These are phyloP conservation scores for Scomber japonicus DNA, from an alignment of 2,113 vertebrate genomes.

Conservation along the genomic window DNA sequence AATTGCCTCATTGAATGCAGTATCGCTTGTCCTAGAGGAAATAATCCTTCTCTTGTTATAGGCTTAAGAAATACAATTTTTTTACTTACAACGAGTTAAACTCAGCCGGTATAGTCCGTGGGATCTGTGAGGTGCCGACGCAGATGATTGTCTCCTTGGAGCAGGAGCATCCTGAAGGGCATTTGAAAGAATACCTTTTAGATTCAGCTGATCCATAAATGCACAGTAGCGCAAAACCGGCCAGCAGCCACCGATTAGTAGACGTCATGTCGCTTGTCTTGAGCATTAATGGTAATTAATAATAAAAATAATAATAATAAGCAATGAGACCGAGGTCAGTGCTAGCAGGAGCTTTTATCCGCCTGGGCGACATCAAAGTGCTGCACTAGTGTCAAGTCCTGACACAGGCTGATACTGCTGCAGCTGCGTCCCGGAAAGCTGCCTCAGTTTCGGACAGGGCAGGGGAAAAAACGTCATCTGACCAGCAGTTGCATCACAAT, in stretches of 20 bases:
- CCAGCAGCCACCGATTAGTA: slow-evolving; percentile 39
- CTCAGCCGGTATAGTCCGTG: slow-evolving; percentile 89
- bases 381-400: slow-evolving; percentile 67
- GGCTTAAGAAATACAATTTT: not conserved
- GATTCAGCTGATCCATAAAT: slow-evolving; percentile 61
- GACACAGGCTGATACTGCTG: slow-evolving; percentile 78
- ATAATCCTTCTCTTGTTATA: not conserved
- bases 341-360: slow-evolving; percentile 39
- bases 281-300: not conserved
- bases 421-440: slow-evolving; percentile 71
- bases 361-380: slow-evolving; percentile 67
- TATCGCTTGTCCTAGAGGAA: not conserved
- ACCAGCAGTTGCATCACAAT: slow-evolving; percentile 8
- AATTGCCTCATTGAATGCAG: slow-evolving; percentile 10
- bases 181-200: slow-evolving; percentile 85
- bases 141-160: slow-evolving; percentile 95
- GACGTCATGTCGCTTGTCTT: slow-evolving; percentile 69
- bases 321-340: slow-evolving; percentile 11
- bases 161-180: slow-evolving; percentile 93
- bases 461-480: not conserved
- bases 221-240: slow-evolving; percentile 62
- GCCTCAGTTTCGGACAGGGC: slow-evolving; percentile 53
- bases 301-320: no score
- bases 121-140: slow-evolving; percentile 89
- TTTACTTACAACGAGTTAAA: slow-evolving; percentile 93